A percentile compares a stretch with the other conserved stretches of the same genome.
These are phyloP conservation scores for Chaetodon auriga DNA, from an alignment of 2,113 vertebrate species.

Conservation along the genomic window DNA sequence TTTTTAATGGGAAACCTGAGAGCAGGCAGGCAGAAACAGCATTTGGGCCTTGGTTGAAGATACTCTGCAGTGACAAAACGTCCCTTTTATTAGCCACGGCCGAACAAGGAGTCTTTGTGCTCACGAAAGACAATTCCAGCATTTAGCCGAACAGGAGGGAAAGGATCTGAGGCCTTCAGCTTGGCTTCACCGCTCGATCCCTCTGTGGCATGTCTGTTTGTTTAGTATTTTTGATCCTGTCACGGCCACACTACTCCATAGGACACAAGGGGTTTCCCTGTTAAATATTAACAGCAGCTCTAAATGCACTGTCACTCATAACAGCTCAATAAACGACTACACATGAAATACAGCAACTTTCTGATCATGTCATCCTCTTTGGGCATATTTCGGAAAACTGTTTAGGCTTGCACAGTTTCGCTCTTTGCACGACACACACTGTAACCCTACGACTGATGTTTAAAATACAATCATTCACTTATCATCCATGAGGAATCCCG, in stretches of 20 bases:
- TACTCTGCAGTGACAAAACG: conserved; percentile 41
- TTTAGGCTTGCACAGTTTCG: neutral
- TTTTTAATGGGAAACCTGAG: conserved; percentile 57
- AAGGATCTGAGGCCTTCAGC: conserved; percentile 4
- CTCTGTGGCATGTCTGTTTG: conserved; percentile 26
- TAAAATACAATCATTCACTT: neutral
- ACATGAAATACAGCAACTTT: neutral
- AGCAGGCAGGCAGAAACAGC: conserved; percentile 14
- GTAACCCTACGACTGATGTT: neutral
- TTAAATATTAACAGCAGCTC: conserved; percentile 63
- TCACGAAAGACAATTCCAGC: conserved; percentile 42
- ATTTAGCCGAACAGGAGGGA: conserved; percentile 47
- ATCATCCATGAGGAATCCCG: neutral
- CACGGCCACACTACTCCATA: neutral
- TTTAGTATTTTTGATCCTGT: conserved; percentile 25
- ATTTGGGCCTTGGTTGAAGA: conserved; percentile 35
- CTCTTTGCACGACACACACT: neutral
- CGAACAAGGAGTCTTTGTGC: conserved; percentile 75
- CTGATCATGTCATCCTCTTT: neutral
- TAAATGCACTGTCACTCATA: conserved; percentile 27
- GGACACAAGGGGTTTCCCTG: neutral
- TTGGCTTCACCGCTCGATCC: neutral
- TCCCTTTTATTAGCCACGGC: conserved; percentile 5
- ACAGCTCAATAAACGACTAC: conserved; percentile 37
- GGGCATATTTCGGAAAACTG: neutral